A percentile compares a stretch with the other conserved stretches of the same genome.
phyloP scores from a whole-genome alignment of 2,113 vertebrate species.

The Anoplopoma fimbria region DNA sequence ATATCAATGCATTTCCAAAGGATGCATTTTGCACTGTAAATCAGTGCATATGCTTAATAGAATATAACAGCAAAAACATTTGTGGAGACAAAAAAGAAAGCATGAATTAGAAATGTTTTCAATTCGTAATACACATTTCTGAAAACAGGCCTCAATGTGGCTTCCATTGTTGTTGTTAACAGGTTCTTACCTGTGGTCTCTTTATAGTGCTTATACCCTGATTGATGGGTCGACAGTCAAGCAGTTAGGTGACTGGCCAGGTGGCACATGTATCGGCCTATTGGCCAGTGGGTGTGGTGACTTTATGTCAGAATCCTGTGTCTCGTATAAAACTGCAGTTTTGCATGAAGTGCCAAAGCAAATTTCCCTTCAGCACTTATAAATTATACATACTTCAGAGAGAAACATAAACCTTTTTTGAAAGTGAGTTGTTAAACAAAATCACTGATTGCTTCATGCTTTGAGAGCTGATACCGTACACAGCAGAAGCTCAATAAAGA shows the following conservation, averaged over 20 bases:
- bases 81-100: too few species aligned
- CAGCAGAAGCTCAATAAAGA: slow-evolving; percentile 56
- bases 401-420: slow-evolving; percentile 29
- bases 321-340: background rate
- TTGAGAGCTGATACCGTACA: slow-evolving; percentile 49
- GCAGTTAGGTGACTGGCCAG: too few species aligned
- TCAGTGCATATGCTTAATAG: background rate
- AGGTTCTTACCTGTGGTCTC: too few species aligned
- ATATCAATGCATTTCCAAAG: background rate
- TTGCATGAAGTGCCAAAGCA: background rate
- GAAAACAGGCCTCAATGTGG: too few species aligned
- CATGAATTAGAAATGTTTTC: too few species aligned
- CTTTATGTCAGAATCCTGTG: background rate
- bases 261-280: too few species aligned
- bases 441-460: slow-evolving; percentile 11
- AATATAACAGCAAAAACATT: background rate
- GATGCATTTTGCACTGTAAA: background rate
- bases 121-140: too few species aligned
- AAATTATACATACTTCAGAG: slow-evolving; percentile 2
- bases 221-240: too few species aligned
- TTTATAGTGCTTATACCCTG: too few species aligned
- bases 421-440: slow-evolving; percentile 11
- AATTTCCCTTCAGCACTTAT: slow-evolving; percentile 15
- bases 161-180: too few species aligned
- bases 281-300: background rate